Evolutionary conservation across 1,140 invertebrate species (phyloP).

Genomic region (Hylyphantes graminicola): DNA sequence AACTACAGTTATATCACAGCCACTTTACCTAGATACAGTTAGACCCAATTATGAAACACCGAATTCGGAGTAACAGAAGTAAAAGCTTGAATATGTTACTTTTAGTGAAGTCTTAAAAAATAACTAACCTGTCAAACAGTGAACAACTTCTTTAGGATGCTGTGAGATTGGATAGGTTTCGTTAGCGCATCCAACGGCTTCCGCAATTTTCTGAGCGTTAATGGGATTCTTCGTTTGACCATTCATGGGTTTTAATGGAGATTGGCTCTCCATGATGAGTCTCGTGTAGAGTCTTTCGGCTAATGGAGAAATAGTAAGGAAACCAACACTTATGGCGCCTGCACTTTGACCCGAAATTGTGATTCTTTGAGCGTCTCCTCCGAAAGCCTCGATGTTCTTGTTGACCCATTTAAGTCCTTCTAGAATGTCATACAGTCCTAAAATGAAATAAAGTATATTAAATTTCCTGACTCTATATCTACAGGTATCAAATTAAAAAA

Average conservation of each 20-base stretch:
- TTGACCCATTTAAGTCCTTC: slow-evolving; percentile 85
- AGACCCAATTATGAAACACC: too few species aligned
- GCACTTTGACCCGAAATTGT: slow-evolving; percentile 74
- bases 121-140: slow-evolving; percentile 1
- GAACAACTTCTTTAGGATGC: not conserved
- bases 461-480: too few species aligned
- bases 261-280: slow-evolving; percentile 61
- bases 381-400: slow-evolving; percentile 71
- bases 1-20: too few species aligned
- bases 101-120: too few species aligned
- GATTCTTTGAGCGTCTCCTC: slow-evolving; percentile 70
- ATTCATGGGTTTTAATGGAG: not conserved
- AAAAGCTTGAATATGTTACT: too few species aligned
- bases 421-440: slow-evolving; percentile 83
- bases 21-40: too few species aligned
- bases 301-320: slow-evolving; percentile 73
- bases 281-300: slow-evolving; percentile 65
- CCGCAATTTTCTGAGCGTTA: not conserved
- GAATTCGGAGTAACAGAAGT: too few species aligned
- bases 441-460: slow-evolving; percentile 68
- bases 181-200: slow-evolving; percentile 12
- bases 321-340: slow-evolving; percentile 71
- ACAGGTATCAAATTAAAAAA: too few species aligned
- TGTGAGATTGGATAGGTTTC: not conserved
- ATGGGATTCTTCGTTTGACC: not conserved